These are phyloP conservation scores for Eupristina koningsbergeri DNA, from an alignment of 1,140 invertebrate genomes.

Conservation along the genomic window DNA sequence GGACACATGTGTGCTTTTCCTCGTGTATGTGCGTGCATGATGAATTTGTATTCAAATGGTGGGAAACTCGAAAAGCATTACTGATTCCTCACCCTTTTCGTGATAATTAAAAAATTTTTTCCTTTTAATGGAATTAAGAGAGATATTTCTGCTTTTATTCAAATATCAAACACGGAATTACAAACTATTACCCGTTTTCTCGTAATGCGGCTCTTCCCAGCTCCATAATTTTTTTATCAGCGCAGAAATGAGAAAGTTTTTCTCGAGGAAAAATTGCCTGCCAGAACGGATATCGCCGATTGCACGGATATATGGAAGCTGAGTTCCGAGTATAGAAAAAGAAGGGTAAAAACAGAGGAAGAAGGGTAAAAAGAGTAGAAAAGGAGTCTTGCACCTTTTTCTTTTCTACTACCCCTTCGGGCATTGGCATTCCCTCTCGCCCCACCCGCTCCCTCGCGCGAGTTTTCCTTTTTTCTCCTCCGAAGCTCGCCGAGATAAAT, in stretches of 20 bases:
- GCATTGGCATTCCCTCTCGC: constrained; percentile 47
- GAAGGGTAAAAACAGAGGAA: constrained; percentile 26
- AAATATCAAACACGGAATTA: constrained; percentile 44
- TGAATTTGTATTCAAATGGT: constrained; percentile 5
- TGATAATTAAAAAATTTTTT: constrained; percentile 37
- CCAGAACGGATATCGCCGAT: constrained; percentile 53
- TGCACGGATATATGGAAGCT: constrained; percentile 43
- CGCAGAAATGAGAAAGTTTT: constrained; percentile 44
- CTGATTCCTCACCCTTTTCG: constrained; percentile 22
- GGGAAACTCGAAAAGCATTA: neutral
- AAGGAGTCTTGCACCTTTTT: constrained; percentile 55
- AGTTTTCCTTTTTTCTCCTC: constrained; percentile 51
- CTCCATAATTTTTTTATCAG: constrained; percentile 48
- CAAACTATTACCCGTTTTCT: constrained; percentile 24
- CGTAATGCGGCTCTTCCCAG: constrained; percentile 28
- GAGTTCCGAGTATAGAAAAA: constrained; percentile 27
- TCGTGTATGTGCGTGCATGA: constrained; percentile 26
- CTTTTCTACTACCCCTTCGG: constrained; percentile 47
- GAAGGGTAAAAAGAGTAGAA: constrained; percentile 57
- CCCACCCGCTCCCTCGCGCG: constrained; percentile 49
- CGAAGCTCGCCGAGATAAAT: constrained; percentile 55
- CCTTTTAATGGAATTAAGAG: constrained; percentile 37
- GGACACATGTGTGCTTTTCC: no score
- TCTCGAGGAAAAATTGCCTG: constrained; percentile 50
- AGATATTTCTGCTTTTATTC: constrained; percentile 35